Percentiles rank a stretch among this genome's conserved stretches.
phyloP scores from a whole-genome alignment of 1,140 invertebrate genomes.

The Sycobia sp. region DNA sequence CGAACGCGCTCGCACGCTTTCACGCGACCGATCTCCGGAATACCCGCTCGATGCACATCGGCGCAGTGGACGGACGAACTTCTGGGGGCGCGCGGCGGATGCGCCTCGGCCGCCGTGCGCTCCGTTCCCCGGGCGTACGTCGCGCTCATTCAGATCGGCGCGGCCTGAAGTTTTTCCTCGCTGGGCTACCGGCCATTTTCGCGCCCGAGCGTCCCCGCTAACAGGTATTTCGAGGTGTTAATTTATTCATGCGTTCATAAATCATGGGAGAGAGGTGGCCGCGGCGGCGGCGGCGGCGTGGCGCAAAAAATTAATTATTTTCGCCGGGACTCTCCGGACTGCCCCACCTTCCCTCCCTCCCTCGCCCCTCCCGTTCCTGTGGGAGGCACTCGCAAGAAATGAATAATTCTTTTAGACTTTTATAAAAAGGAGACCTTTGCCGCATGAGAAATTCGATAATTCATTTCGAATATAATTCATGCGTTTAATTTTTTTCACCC shows the following conservation, averaged over 20 bases:
- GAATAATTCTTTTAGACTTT: constrained; percentile 31
- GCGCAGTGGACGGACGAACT: no score
- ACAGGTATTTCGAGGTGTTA: constrained; percentile 31
- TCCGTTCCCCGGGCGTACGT: not conserved
- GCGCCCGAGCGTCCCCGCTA: not conserved
- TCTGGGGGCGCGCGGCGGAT: no score
- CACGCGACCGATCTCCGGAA: not conserved
- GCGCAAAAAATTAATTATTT: constrained; percentile 31
- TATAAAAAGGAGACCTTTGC: no score
- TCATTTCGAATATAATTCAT: no score
- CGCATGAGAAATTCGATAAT: no score
- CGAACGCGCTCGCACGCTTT: no score
- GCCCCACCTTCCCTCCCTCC: no score
- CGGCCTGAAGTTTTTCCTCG: no score
- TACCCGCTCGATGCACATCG: no score
- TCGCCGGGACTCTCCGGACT: no score
- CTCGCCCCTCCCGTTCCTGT: constrained; percentile 9
- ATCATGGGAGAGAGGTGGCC: constrained; percentile 13
- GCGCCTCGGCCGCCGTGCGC: not conserved
- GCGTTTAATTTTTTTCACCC: no score
- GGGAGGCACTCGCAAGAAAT: constrained; percentile 15
- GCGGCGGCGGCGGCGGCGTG: not conserved
- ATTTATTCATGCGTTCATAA: constrained; percentile 36
- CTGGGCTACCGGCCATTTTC: no score
- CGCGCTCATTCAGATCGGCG: not conserved